Evolutionary conservation across 1,140 invertebrate species (phyloP).

Genomic region (Drosophila murphyi): DNA sequence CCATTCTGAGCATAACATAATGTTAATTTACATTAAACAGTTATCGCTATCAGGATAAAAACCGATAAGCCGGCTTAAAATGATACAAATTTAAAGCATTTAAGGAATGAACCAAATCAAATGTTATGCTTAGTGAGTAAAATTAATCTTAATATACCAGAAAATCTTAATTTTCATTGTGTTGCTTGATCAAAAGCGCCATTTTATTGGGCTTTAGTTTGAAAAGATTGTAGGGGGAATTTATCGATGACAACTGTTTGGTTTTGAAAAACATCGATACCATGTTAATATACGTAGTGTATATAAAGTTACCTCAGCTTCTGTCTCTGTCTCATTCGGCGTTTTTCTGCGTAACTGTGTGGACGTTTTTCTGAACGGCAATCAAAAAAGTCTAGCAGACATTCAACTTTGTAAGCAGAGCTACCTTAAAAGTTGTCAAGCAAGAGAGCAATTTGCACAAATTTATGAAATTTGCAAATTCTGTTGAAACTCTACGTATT

Average conservation of each 20-base stretch:
- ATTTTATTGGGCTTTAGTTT: not conserved
- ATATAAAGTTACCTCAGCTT: conserved; percentile 56
- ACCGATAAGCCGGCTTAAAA: not conserved
- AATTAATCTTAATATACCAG: too few species aligned
- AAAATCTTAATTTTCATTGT: not conserved
- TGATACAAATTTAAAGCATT: not conserved
- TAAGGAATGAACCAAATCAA: not conserved
- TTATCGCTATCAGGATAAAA: not conserved
- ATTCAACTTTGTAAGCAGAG: conserved; percentile 63
- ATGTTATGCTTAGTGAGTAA: not conserved
- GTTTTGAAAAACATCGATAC: conserved; percentile 31
- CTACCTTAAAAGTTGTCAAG: conserved; percentile 59
- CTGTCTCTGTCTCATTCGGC: conserved; percentile 75
- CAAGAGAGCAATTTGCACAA: conserved; percentile 63
- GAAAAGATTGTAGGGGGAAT: not conserved
- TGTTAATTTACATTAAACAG: not conserved
- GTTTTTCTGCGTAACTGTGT: conserved; percentile 75
- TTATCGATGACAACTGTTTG: conserved; percentile 20
- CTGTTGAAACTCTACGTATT: conserved; percentile 38
- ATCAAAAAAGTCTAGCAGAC: conserved; percentile 47
- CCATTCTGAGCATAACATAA: conserved; percentile 40
- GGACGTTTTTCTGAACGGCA: conserved; percentile 61
- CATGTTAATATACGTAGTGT: conserved; percentile 29
- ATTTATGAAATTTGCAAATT: conserved; percentile 62
- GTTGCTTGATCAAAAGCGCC: too few species aligned